Percentiles rank a stretch among this genome's conserved stretches.
These are phyloP conservation scores for Pangasianodon gigas DNA, from an alignment of 2,113 vertebrate genomes.

Conservation along the genomic window DNA sequence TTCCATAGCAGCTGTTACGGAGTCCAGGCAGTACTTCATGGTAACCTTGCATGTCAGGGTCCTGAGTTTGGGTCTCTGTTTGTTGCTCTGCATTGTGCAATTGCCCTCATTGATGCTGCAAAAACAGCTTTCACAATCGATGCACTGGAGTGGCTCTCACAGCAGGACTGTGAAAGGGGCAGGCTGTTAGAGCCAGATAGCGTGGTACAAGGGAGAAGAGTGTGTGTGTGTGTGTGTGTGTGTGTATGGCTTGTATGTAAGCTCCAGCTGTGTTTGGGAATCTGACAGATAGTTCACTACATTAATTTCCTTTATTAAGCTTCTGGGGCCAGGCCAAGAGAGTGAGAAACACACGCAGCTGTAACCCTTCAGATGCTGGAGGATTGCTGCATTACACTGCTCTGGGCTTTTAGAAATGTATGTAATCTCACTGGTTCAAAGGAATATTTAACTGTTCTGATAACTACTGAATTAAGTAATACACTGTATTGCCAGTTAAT, in stretches of 20 bases:
- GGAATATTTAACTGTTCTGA: background rate
- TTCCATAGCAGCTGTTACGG: constrained; percentile 33
- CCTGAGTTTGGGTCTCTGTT: constrained; percentile 50
- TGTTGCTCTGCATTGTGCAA: constrained; percentile 73
- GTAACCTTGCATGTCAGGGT: constrained; percentile 23
- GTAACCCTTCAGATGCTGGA: constrained; percentile 71
- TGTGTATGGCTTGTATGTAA: constrained; percentile 68
- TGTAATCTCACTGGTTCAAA: background rate
- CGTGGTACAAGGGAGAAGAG: constrained; percentile 28
- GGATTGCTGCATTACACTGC: background rate
- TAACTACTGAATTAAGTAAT: constrained; percentile 1
- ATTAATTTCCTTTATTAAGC: constrained; percentile 81
- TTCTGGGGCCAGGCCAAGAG: constrained; percentile 73
- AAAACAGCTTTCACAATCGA: constrained; percentile 78
- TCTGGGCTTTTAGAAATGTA: background rate
- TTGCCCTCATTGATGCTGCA: constrained; percentile 67
- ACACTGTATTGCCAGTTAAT: background rate
- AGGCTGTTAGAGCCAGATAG: constrained; percentile 24
- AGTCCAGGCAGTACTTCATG: constrained; percentile 24
- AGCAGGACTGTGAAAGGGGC: constrained; percentile 28
- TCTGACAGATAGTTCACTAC: constrained; percentile 80
- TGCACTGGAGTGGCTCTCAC: constrained; percentile 56
- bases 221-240: constrained; percentile 38
- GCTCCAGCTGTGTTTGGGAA: constrained; percentile 83
- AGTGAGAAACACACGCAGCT: constrained; percentile 70